Conservation (phyloP, 2,113 vertebrate genomes). For the Chamaetylas fuelleborni region DNA sequence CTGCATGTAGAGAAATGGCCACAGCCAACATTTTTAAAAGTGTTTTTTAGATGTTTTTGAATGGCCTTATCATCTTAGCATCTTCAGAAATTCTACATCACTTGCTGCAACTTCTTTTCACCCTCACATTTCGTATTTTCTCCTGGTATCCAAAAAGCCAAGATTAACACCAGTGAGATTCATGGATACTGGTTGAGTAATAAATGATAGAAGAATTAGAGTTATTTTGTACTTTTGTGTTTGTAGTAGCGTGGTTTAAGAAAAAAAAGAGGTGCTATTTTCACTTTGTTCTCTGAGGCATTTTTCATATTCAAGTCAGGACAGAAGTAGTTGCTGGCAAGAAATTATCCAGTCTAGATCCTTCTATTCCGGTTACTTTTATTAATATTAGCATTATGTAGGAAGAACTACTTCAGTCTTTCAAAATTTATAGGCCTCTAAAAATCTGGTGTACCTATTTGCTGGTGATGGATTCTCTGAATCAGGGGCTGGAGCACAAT, state of each 20-base stretch:
- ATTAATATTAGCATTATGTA: background rate
- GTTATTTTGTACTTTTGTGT: background rate
- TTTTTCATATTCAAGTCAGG: background rate
- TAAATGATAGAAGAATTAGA: background rate
- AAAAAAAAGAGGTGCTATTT: background rate
- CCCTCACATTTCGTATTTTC: background rate
- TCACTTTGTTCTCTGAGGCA: background rate
- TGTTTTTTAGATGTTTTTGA: background rate
- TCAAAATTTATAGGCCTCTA: background rate
- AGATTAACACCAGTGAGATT: background rate
- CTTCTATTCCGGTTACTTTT: background rate
- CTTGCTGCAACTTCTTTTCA: background rate
- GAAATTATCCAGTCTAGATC: background rate
- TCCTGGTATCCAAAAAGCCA: background rate
- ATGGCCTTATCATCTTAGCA: background rate
- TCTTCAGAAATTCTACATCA: background rate
- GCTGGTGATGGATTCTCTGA: background rate
- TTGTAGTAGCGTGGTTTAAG: background rate
- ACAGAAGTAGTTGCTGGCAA: background rate
- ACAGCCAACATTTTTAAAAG: fast-evolving
- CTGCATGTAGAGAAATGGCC: background rate
- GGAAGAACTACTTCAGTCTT: background rate
- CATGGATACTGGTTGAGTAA: background rate
- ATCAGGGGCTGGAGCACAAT: background rate
- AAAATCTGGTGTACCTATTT: background rate